Conservation (phyloP, 2,113 vertebrate genomes). For the Acrocephalus kingi region DNA sequence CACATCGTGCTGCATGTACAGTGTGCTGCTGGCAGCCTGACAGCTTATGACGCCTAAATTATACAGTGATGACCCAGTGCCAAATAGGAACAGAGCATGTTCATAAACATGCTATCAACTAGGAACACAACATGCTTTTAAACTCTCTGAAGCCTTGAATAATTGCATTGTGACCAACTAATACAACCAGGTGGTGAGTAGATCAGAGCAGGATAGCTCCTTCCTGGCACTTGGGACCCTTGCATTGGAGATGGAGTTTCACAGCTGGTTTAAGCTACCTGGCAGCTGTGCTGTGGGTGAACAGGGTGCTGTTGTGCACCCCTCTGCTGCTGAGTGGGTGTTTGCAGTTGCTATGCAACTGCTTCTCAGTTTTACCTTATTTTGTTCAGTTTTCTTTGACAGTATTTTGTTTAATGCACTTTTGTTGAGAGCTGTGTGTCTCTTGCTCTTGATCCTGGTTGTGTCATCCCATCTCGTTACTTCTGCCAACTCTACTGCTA, state of each 20-base stretch:
- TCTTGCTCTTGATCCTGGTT: neutral
- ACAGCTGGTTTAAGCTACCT: neutral
- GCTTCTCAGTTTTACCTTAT: neutral
- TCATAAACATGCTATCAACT: neutral
- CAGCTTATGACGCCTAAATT: neutral
- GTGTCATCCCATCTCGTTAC: neutral
- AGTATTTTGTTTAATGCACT: neutral
- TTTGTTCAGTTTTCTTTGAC: neutral
- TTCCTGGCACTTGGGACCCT: neutral
- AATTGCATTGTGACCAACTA: neutral
- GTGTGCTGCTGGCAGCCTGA: slow-evolving; percentile 13
- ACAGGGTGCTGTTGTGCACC: neutral
- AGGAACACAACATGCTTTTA: neutral
- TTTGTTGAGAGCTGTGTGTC: neutral
- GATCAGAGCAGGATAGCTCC: neutral
- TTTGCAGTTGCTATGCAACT: neutral
- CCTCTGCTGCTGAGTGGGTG: neutral
- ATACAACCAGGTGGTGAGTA: neutral
- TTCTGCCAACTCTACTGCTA: neutral
- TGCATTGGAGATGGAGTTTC: neutral
- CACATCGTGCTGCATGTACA: neutral
- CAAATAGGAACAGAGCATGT: neutral
- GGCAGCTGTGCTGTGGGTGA: neutral
- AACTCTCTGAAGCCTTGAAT: neutral
- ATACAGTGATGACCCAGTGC: neutral